These are phyloP conservation scores for Saguinus imperator DNA, from an alignment of 2,113 vertebrate genomes.

Conservation along the genomic window DNA sequence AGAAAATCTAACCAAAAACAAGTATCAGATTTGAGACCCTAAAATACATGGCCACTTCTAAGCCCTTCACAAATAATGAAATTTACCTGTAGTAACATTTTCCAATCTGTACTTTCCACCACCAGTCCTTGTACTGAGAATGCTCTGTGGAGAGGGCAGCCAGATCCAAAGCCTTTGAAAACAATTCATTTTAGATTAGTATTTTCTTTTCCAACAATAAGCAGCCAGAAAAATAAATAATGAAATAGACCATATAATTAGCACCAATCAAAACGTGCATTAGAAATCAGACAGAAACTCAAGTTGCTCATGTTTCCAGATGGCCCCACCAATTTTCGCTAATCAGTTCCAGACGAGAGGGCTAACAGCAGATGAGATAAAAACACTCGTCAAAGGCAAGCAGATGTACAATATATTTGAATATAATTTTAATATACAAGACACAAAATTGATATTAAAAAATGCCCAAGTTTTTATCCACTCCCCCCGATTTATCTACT, in stretches of 20 bases:
- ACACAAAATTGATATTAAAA: background rate
- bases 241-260: constrained; percentile 59
- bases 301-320: constrained; percentile 64
- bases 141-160: constrained; percentile 96
- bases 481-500: background rate
- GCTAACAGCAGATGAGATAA: constrained; percentile 37
- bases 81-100: constrained; percentile 98
- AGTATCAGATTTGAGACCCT: background rate
- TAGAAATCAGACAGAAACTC: constrained; percentile 43
- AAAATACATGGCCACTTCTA: background rate
- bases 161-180: constrained; percentile 95
- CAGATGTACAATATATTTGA: constrained; percentile 11
- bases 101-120: constrained; percentile 99
- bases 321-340: constrained; percentile 62
- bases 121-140: constrained; percentile 98
- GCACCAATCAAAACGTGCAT: constrained; percentile 56
- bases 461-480: background rate
- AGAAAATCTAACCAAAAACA: background rate
- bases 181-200: constrained; percentile 75
- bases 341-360: constrained; percentile 65
- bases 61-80: background rate
- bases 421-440: background rate
- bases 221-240: constrained; percentile 61
- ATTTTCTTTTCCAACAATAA: constrained; percentile 52
- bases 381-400: constrained; percentile 18